These are phyloP conservation scores for Acanthococcus lagerstroemiae DNA, from an alignment of 2,888 invertebrate genomes.

Conservation along the genomic window DNA sequence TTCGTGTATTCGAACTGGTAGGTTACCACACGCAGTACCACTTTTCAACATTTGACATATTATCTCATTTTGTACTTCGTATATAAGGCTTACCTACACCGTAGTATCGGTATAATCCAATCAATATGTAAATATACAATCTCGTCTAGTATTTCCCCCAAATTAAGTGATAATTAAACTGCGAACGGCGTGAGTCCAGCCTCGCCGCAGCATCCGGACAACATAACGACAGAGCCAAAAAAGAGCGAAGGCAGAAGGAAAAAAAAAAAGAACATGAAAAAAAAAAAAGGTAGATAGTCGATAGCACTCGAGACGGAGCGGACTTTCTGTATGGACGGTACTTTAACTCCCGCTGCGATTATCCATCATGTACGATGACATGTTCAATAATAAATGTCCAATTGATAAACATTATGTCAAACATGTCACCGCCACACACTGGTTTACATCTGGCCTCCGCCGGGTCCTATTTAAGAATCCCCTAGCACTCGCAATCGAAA, in stretches of 20 bases:
- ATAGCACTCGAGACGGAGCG: no score
- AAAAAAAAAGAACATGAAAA: not conserved
- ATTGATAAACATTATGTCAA: conserved; percentile 32
- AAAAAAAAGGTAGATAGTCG: no score
- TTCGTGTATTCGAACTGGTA: no score
- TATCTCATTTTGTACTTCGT: not conserved
- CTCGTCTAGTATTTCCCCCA: not conserved
- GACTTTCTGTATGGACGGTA: no score
- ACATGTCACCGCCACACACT: conserved; percentile 16
- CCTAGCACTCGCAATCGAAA: conserved; percentile 8
- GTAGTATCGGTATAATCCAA: not conserved
- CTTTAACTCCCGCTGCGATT: conserved; percentile 22
- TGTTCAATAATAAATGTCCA: conserved; percentile 24
- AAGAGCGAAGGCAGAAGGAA: not conserved
- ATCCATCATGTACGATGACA: conserved; percentile 28
- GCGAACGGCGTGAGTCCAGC: not conserved
- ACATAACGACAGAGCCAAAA: not conserved
- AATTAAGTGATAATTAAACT: not conserved
- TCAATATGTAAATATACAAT: not conserved
- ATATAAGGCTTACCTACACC: not conserved
- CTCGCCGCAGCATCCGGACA: not conserved
- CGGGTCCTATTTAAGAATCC: not conserved
- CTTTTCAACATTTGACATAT: not conserved
- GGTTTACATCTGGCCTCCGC: conserved; percentile 4
- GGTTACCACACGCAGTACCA: not conserved